Conservation (phyloP, 2,797 vertebrate species). For the Falco berigora region DNA sequence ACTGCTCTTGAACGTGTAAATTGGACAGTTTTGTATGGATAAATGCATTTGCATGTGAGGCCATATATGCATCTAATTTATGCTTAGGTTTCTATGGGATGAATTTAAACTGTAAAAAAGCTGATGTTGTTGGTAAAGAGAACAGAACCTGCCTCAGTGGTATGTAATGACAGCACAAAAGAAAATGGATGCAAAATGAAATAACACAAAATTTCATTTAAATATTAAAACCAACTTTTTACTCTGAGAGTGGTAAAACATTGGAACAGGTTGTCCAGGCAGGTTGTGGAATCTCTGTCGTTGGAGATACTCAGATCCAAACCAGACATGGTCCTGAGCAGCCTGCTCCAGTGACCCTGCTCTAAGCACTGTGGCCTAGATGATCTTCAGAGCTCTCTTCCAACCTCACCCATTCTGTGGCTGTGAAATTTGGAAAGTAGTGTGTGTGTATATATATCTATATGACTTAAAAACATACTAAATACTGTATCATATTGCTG, state of each 20-base stretch:
- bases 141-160: background rate
- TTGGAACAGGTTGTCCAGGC: background rate
- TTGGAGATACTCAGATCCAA: background rate
- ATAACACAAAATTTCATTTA: background rate
- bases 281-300: background rate
- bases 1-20: background rate
- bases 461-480: background rate
- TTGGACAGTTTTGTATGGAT: background rate
- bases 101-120: background rate
- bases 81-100: background rate
- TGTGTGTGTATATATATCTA: background rate
- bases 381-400: background rate
- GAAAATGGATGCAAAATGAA: background rate
- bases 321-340: background rate
- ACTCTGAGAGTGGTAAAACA: background rate
- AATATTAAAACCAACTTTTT: background rate
- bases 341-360: background rate
- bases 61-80: background rate
- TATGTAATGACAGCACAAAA: background rate
- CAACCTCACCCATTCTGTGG: background rate
- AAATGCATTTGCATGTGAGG: background rate
- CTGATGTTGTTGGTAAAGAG: background rate
- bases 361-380: background rate
- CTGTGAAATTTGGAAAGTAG: background rate
- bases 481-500: background rate